These are phyloP conservation scores for Lepidocolaptes lacrymiger DNA, from an alignment of 2,797 vertebrate genomes.

Conservation along the genomic window DNA sequence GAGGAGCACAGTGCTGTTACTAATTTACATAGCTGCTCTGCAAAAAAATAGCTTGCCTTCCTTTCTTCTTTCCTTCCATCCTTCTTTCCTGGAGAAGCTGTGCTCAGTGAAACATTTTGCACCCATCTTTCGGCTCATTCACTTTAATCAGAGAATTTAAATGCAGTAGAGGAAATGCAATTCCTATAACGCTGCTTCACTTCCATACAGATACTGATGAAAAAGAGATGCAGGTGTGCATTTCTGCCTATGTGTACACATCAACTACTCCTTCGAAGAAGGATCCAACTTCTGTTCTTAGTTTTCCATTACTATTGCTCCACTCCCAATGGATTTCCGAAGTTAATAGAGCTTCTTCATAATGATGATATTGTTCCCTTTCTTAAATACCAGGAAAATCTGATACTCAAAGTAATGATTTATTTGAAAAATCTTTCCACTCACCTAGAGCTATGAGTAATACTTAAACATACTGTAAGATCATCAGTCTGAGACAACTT, in stretches of 20 bases:
- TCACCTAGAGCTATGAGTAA: conserved; percentile 4
- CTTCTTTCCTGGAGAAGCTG: neutral
- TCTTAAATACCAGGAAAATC: conserved; percentile 38
- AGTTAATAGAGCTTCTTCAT: neutral
- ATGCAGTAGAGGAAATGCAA: neutral
- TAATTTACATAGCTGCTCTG: neutral
- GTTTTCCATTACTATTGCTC: conserved; percentile 13
- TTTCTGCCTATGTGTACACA: neutral
- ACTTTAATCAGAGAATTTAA: neutral
- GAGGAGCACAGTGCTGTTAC: neutral
- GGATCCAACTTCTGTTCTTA: neutral
- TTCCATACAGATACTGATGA: neutral
- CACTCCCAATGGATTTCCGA: neutral
- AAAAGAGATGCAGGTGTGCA: neutral
- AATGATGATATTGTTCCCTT: neutral
- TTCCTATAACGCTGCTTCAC: neutral
- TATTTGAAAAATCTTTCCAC: conserved; percentile 6
- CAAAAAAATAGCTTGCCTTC: neutral
- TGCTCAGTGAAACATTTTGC: neutral
- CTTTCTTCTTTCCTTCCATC: neutral
- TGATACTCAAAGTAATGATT: neutral
- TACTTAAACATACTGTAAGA: neutral
- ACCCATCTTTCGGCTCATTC: neutral
- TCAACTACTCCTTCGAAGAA: neutral
- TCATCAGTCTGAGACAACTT: neutral